Percentiles rank a stretch among this genome's conserved stretches.
Conservation (phyloP, 2,797 vertebrate genomes). For the Brotula barbata region DNA sequence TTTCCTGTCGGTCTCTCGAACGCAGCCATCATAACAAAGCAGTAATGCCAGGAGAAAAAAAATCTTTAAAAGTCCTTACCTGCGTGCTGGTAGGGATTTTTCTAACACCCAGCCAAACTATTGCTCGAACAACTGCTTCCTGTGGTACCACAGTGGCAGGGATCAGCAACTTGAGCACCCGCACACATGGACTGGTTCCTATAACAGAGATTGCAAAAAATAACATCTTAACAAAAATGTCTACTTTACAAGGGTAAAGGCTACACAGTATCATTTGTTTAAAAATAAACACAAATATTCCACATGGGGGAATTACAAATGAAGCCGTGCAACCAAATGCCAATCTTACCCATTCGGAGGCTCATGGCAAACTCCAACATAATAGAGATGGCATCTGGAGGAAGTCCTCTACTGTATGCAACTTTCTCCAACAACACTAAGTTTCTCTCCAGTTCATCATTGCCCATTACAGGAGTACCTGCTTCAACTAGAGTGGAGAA, state of each 20-base stretch:
- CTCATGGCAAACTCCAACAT: slow-evolving; percentile 87
- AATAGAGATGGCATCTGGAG: slow-evolving; percentile 80
- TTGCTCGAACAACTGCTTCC: slow-evolving; percentile 81
- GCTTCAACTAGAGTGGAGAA: slow-evolving; percentile 73
- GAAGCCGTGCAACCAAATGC: not conserved
- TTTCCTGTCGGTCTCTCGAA: no score
- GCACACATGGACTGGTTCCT: slow-evolving; percentile 69
- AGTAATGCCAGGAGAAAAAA: no score
- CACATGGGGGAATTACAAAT: not conserved
- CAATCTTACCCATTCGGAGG: slow-evolving; percentile 85
- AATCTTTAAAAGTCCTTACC: slow-evolving; percentile 83
- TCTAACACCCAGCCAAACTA: slow-evolving; percentile 85
- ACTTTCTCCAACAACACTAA: slow-evolving; percentile 82
- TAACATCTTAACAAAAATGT: no score
- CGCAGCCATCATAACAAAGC: no score
- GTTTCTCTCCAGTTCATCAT: slow-evolving; percentile 76
- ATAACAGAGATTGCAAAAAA: not conserved
- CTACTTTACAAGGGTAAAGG: not conserved
- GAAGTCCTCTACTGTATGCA: slow-evolving; percentile 83
- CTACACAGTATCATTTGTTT: not conserved
- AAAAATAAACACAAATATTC: not conserved
- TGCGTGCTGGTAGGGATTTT: slow-evolving; percentile 83
- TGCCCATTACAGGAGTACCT: slow-evolving; percentile 70
- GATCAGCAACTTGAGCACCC: slow-evolving; percentile 87
- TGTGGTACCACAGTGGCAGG: slow-evolving; percentile 85